Base-by-base conservation (phyloP, 2,888 invertebrate species). In the Drosophila cognata region DNA sequence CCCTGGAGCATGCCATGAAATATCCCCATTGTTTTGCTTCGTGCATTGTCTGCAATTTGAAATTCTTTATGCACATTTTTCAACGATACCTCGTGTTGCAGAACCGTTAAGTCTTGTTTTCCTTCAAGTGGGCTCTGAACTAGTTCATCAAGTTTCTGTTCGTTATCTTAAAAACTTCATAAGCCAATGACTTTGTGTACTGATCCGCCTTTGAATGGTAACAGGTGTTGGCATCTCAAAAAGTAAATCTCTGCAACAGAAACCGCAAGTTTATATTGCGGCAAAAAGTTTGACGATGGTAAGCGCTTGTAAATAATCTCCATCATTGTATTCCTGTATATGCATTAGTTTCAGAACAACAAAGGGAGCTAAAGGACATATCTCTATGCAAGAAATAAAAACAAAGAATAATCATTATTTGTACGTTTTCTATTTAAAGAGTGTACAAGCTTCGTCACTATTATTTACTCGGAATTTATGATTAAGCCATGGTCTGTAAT, bases 191-290 rank as follows among this genome's bases (percentile, higher is more conserved):
- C 36, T 79, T 70, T 62, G 46, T 41, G 79, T 57, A 70, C 66
- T 79, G 80, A 84, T 88, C 77, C 86, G 65, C 71, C 68, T 79
- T 86, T 69, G 68, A 86, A 71, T 59, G 80, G 83, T 73, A 85
- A 71, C 86, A 84, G 83, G 88, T 88, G 84, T 80, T 80, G 71
- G 77, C 89, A 69, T 77, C 77, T 55, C 56, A 68, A 64, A 74
- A 71, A 35, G 48, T 52, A 72, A 72, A 58, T 62, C 71, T 67
- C 29, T 21, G n/a, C 74, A 67, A 38, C 38, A 21, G 21, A 52
- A 38, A 8, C 60, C 33, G n/a, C 59, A 60, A 58, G 38, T 61
- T 62, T 68, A 36, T 28, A 53, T 51, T 62, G 36, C 61, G n/a
- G 55, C 61, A 41, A 16, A 64, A 78, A 80, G 31, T 77, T 82